Conservation (phyloP, 2,797 vertebrate genomes). For the Schizopygopsis pylzovi region DNA sequence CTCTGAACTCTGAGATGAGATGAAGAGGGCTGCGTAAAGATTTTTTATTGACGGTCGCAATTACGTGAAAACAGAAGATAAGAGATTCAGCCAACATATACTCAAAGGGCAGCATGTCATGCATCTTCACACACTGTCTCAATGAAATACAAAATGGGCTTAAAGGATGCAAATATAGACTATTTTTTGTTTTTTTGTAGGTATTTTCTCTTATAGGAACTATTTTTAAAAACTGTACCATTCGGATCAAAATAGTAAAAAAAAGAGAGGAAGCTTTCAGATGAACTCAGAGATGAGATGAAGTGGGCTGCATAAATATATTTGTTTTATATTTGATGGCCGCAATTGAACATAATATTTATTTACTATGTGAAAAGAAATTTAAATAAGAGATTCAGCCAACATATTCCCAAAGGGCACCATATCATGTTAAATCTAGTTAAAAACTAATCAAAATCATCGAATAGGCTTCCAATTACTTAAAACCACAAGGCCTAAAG, state of each 20-base stretch:
- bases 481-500: not conserved
- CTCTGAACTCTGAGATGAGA: conserved; percentile 25
- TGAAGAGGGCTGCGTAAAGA: conserved; percentile 38
- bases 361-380: conserved; percentile 57
- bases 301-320: conserved; percentile 45
- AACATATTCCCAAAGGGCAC: conserved; percentile 55
- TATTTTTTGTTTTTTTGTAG: not conserved
- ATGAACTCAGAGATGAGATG: conserved; percentile 12
- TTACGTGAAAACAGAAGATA: conserved; percentile 59
- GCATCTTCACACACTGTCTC: conserved; percentile 38
- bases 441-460: conserved; percentile 31
- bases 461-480: not conserved
- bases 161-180: conserved; percentile 59
- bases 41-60: conserved; percentile 63
- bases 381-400: conserved; percentile 53
- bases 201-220: not conserved
- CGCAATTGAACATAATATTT: not conserved
- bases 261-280: conserved; percentile 63
- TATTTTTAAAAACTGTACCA: conserved; percentile 54
- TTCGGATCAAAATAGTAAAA: conserved; percentile 54
- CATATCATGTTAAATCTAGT: not conserved
- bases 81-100: conserved; percentile 54
- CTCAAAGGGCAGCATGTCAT: conserved; percentile 61
- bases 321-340: conserved; percentile 67
- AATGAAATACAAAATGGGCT: conserved; percentile 54